Conservation (phyloP, 2,797 vertebrate species). For the Acrossocheilus fasciatus region DNA sequence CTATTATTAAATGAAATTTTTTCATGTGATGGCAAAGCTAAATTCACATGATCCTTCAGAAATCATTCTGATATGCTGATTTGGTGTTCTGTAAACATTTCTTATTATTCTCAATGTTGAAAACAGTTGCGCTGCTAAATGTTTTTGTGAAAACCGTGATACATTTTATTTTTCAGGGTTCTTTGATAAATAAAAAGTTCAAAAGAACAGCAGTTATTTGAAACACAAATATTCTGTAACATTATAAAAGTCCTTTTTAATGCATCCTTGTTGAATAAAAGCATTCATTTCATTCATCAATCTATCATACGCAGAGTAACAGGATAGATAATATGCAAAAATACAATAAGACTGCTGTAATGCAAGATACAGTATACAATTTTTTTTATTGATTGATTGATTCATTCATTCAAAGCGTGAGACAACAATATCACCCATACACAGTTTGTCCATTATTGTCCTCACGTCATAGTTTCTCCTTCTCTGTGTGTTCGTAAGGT, state of each 20-base stretch:
- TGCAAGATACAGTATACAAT: neutral
- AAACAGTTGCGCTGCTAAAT: neutral
- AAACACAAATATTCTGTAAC: neutral
- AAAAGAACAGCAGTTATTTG: neutral
- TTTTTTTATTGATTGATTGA: neutral
- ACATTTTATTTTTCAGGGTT: neutral
- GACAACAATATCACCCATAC: conserved; percentile 10
- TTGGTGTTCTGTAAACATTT: neutral
- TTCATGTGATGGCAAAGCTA: neutral
- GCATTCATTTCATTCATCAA: neutral
- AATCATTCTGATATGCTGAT: neutral
- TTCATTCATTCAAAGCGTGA: neutral
- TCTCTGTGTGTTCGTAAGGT: conserved; percentile 59
- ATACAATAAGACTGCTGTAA: conserved; percentile 4
- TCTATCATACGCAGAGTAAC: neutral
- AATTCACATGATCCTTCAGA: neutral
- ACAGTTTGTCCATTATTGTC: conserved; percentile 18
- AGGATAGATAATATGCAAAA: neutral
- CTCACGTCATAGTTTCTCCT: conserved; percentile 51
- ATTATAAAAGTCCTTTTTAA: neutral
- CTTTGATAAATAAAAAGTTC: neutral
- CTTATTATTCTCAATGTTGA: neutral
- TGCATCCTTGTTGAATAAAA: neutral
- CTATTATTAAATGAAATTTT: neutral
- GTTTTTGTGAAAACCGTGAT: neutral